Evolutionary conservation across 2,113 vertebrate genomes (phyloP).

Genomic region (Dasyornis broadbenti): DNA sequence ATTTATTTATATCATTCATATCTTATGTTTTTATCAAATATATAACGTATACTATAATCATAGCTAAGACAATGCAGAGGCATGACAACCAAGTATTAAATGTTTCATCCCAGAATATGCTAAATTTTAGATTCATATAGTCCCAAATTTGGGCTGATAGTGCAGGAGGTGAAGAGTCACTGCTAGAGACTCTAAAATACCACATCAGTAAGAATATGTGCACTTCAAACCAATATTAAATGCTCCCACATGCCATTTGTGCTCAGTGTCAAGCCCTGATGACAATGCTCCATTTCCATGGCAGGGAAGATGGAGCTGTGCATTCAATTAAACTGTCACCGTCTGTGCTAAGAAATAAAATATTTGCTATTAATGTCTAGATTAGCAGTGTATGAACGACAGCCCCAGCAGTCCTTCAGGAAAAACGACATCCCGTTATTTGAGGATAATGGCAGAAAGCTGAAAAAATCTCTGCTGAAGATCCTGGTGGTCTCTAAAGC

Average conservation of each 20-base stretch:
- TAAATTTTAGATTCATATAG: background rate
- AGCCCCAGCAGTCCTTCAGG: background rate
- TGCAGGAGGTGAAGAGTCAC: background rate
- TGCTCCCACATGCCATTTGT: background rate
- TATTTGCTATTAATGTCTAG: constrained; percentile 7
- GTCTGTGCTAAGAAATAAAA: background rate
- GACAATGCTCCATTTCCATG: background rate
- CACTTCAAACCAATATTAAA: background rate
- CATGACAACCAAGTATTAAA: background rate
- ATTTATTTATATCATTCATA: background rate
- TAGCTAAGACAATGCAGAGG: background rate
- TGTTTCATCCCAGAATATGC: background rate
- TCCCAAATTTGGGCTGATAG: background rate
- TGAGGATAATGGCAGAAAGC: background rate
- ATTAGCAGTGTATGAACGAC: background rate
- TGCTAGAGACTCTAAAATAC: background rate
- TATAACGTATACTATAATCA: background rate
- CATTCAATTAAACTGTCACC: constrained; percentile 22
- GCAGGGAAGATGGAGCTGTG: background rate
- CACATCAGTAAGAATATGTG: background rate
- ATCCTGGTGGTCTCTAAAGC: background rate
- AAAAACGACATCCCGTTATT: background rate
- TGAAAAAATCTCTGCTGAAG: background rate
- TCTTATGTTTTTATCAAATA: background rate
- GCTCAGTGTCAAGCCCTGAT: background rate